Percentiles rank a stretch among this genome's conserved stretches.
These are phyloP conservation scores for Portevinia maculata DNA, from an alignment of 2,888 invertebrate species.

Conservation along the genomic window DNA sequence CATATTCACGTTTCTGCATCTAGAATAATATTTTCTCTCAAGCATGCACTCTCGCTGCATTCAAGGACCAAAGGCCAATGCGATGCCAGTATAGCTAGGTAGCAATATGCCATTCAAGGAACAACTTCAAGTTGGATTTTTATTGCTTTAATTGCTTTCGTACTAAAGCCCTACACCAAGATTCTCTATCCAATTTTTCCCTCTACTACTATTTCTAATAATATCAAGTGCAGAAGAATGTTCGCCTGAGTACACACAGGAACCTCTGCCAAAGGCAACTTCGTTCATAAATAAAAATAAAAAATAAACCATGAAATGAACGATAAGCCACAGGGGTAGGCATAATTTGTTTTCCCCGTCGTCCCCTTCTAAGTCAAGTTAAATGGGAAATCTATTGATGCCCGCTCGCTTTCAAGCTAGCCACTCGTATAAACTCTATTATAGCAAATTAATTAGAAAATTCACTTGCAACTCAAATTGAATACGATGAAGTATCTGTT, in stretches of 20 bases:
- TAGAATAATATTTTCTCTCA: too few relatives aligned
- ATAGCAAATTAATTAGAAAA: slow-evolving; percentile 68
- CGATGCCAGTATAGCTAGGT: not conserved
- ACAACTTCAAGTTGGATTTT: slow-evolving; percentile 70
- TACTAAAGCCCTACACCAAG: slow-evolving; percentile 33
- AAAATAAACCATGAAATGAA: slow-evolving; percentile 36
- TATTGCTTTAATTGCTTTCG: slow-evolving; percentile 72
- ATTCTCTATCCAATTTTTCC: slow-evolving; percentile 27
- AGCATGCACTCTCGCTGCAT: too few relatives aligned
- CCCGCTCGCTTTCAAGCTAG: slow-evolving; percentile 7
- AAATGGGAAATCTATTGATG: slow-evolving; percentile 54
- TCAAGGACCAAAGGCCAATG: not conserved
- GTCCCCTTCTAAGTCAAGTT: slow-evolving; percentile 26
- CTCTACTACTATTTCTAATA: slow-evolving; percentile 42
- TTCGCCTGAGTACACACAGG: slow-evolving; percentile 46
- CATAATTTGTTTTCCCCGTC: slow-evolving; percentile 2
- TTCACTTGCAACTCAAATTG: slow-evolving; percentile 64
- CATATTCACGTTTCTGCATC: too few relatives aligned
- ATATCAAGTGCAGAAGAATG: slow-evolving; percentile 61
- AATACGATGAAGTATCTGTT: slow-evolving; percentile 63
- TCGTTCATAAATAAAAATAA: not conserved
- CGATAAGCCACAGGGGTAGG: slow-evolving; percentile 15
- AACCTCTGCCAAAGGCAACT: not conserved
- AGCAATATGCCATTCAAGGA: slow-evolving; percentile 24
- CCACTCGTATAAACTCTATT: slow-evolving; percentile 62